Conservation (phyloP, 2,113 vertebrate genomes). For the Upupa epops region DNA sequence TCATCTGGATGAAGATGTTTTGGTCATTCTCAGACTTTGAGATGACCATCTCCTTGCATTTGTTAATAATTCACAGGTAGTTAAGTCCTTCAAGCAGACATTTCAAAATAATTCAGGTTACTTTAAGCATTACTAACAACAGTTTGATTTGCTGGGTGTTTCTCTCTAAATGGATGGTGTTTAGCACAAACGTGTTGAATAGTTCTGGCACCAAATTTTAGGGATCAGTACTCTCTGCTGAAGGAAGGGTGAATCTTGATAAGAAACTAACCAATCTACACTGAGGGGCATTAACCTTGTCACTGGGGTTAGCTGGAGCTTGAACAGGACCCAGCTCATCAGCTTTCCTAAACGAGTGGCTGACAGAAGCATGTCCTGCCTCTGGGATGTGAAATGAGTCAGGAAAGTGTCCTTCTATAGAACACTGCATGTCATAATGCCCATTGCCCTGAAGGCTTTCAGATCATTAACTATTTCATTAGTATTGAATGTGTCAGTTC, state of each 20-base stretch:
- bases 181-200: background rate
- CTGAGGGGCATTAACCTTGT: background rate
- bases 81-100: background rate
- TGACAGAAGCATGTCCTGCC: background rate
- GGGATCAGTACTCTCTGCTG: background rate
- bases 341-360: background rate
- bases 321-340: background rate
- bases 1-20: background rate
- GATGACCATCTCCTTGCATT: background rate
- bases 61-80: background rate
- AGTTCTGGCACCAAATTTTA: background rate
- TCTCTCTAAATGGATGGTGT: background rate
- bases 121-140: background rate
- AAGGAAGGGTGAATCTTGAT: background rate
- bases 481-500: background rate
- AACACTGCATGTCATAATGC: background rate
- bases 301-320: background rate
- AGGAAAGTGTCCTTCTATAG: background rate
- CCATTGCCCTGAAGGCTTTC: background rate
- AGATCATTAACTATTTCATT: background rate
- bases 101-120: background rate
- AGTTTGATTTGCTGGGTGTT: background rate
- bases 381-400: background rate
- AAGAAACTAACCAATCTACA: background rate
- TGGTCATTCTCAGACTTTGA: background rate